Conservation (phyloP, 2,113 vertebrate genomes). For the Datnioides undecimradiatus region DNA sequence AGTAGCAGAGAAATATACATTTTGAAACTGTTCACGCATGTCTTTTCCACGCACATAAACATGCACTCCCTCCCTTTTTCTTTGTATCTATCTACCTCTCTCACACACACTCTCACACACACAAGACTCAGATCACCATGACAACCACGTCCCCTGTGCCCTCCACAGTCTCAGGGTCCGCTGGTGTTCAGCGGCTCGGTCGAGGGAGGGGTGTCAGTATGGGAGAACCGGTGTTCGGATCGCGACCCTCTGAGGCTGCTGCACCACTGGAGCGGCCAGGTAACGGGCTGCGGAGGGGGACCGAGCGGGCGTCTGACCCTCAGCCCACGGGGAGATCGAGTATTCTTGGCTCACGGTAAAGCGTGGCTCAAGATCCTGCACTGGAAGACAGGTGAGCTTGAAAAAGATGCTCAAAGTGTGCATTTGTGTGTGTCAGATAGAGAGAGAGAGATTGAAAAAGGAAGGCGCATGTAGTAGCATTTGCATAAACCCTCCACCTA, state of each 20-base stretch:
- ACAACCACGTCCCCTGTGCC: slow-evolving; percentile 70
- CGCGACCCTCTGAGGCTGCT: slow-evolving; percentile 77
- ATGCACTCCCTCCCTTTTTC: neutral
- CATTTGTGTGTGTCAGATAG: slow-evolving; percentile 10
- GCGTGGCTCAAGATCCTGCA: slow-evolving; percentile 83
- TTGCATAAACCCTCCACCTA: slow-evolving; percentile 62
- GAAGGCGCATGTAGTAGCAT: slow-evolving; percentile 36
- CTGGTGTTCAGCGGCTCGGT: slow-evolving; percentile 84
- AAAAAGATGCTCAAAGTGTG: neutral
- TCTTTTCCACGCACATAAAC: slow-evolving; percentile 47
- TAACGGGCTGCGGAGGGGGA: slow-evolving; percentile 76
- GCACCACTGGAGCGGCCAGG: slow-evolving; percentile 76
- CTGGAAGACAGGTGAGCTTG: slow-evolving; percentile 82
- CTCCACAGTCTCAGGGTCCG: slow-evolving; percentile 84
- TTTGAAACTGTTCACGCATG: slow-evolving; percentile 49
- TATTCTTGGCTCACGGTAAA: slow-evolving; percentile 80
- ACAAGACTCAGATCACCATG: slow-evolving; percentile 73
- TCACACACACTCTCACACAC: neutral
- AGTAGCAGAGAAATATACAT: slow-evolving; percentile 36
- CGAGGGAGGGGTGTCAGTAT: slow-evolving; percentile 84
- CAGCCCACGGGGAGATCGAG: slow-evolving; percentile 82
- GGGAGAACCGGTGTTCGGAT: slow-evolving; percentile 75
- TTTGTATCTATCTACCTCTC: neutral
- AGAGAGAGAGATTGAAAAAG: slow-evolving; percentile 14
- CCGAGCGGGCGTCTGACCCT: slow-evolving; percentile 72